Conservation (phyloP, 1,140 invertebrate genomes). For the Leptestheria dahalacensis region DNA sequence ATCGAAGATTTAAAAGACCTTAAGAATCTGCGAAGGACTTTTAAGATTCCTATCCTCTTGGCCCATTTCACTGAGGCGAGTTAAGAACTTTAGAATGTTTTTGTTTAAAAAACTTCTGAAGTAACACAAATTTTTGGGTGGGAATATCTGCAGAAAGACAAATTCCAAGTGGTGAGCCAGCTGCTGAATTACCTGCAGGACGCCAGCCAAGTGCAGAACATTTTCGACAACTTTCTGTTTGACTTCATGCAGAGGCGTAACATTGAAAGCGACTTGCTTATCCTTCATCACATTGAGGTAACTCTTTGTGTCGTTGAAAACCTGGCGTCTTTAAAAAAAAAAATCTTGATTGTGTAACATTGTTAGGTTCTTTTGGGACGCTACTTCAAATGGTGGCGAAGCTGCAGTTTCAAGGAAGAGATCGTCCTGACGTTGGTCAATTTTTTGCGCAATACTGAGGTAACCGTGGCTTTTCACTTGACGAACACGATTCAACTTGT, state of each 20-base stretch:
- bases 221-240: neutral
- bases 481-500: too few relatives aligned
- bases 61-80: neutral
- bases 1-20: conserved; percentile 1
- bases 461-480: too few relatives aligned
- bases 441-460: neutral
- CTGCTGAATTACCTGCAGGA: neutral
- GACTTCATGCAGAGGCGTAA: neutral
- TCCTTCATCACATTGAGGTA: conserved; percentile 4
- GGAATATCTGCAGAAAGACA: neutral
- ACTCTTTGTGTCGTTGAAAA: neutral
- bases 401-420: neutral
- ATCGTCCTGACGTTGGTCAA: neutral
- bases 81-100: neutral
- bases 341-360: neutral
- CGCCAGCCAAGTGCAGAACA: neutral
- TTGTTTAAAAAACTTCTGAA: too few relatives aligned
- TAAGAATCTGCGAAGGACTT: neutral
- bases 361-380: neutral
- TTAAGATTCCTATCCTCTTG: conserved; percentile 1
- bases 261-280: neutral
- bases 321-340: neutral
- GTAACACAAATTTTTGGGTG: too few relatives aligned
- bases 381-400: conserved; percentile 8
- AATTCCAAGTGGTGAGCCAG: neutral